Base-by-base conservation (phyloP, 2,113 vertebrate genomes). In the Microcebus jonahi region DNA sequence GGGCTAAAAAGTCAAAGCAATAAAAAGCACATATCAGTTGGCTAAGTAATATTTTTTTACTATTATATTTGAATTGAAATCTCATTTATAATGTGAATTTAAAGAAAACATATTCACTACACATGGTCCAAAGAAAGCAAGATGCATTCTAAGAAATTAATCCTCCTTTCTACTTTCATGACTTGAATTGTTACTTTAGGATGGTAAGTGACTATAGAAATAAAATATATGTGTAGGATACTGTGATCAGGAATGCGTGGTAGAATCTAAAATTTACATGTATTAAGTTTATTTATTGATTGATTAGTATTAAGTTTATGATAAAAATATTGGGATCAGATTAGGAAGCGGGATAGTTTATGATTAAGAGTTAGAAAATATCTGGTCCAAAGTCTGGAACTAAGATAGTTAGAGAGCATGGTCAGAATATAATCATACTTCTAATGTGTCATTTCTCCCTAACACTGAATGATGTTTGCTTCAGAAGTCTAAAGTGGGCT, bases 81-180 rank as follows among this genome's bases (percentile, higher is more conserved):
- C 83, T 94, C 95, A 81, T 77, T 94, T 91, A 85, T 65, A 88
- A 77, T 92, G 57, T 92, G 73, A 90, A 83, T 61, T 73, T 79
- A 86, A 94, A 81, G 61, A 92, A 89, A 90, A 91, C 18, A 70
- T 77, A 63, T 8, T 70, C 12, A 57, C n/a, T 71, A 39, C 8
- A 77, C 8, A 39, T 91, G n/a, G 4, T 92, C 82, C 18, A n/a
- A 70, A 95, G 65, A 31, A 90, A 90, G 9, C n/a, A 87, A 94
- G 61, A 80, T 89, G 25, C 15, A 75, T 8, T 48, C n/a, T 61
- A 86, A 96, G 25, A 85, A 87, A 91, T 87, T 2, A 94, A 6
- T 94, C 63, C 3, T 80, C 8, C 79, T 95, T 95, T 80, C 13
- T n/a, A 45, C 50, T 94, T 82, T 94, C 1, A 36, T 73, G 12